Evolutionary conservation across 2,888 invertebrate species (phyloP).

Genomic region (Pterobdella sp.): DNA sequence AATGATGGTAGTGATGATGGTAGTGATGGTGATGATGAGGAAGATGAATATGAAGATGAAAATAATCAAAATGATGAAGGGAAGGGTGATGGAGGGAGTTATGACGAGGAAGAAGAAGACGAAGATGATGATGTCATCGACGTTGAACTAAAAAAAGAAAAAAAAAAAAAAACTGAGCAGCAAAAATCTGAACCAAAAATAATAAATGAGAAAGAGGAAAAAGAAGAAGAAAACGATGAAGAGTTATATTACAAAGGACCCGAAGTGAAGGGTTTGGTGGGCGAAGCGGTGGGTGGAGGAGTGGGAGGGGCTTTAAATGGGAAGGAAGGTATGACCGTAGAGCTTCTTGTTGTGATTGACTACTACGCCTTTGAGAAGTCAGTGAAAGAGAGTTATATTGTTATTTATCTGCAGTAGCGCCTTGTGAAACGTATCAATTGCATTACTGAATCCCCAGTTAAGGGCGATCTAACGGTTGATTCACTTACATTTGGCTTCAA

Average conservation of each 20-base stretch:
- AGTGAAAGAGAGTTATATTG: slow-evolving; percentile 1
- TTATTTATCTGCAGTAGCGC: not conserved
- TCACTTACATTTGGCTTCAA: not conserved
- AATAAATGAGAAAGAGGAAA: slow-evolving; percentile 16
- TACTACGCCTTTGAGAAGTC: not conserved
- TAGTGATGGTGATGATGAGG: slow-evolving; percentile 26
- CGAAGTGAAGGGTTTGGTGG: not conserved
- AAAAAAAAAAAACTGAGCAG: slow-evolving; percentile 10
- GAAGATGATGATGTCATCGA: no score
- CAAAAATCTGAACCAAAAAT: no score
- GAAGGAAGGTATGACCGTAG: not conserved
- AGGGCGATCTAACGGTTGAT: no score
- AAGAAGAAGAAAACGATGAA: not conserved
- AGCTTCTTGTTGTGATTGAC: not conserved
- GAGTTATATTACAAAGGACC: not conserved
- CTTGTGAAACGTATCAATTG: no score
- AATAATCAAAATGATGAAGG: slow-evolving; percentile 9
- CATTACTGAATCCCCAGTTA: no score
- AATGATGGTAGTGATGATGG: slow-evolving; percentile 24
- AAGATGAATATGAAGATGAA: slow-evolving; percentile 11
- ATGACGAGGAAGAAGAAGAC: slow-evolving; percentile 14
- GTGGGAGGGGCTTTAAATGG: no score
- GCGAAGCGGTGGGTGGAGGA: no score
- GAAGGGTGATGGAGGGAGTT: slow-evolving; percentile 4
- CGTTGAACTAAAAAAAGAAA: not conserved